Evolutionary conservation across 2,113 vertebrate species (phyloP), one percentile per base, ranked within the genome.

Genomic region (Dromaius novaehollandiae): DNA sequence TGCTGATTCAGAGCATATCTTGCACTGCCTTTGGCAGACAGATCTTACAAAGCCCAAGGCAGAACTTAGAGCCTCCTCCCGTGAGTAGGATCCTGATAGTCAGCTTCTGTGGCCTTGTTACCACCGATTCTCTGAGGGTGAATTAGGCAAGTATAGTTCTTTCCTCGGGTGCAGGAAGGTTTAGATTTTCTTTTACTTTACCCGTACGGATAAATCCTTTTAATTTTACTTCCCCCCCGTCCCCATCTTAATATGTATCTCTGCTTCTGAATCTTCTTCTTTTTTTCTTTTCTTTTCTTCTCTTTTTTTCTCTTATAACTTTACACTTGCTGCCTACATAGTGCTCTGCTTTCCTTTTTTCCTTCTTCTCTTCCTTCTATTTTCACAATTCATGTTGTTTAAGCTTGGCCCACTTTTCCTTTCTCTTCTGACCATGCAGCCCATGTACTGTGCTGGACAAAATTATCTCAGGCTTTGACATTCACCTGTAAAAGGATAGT

Each of bases 171-270:
- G 7, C 26, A 87, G 9, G 38, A 5, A 2, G 82, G 50, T 42
- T 82, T 61, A 68, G 15, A 36, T 82, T 76, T 91, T 78, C 11
- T 93, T 9, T 74, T 80, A 48, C 36, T 58, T 73, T 61, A 84
- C 7, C 55, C 0, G 0, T 4, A 75, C 14, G 13, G 10, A 76
- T 24, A 71, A 91, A 55, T 58, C 2, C 16, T n/a, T 93, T n/a
- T 60, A 85, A 36, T 77, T 88, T 93, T 69, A 51, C 1, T 88
- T 4, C 5, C 4, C 3, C 9, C 0, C 0, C 3, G n/a, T 2
- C 42, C 21, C 34, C 48, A 25, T 85, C 75, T 90, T 20, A 42
- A 51, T 90, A 10, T 20, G 14, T 8, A 20, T 34, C 1, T 86
- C 40, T 88, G 25, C 36, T 63, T 50, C 8, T 44, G 82, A 91